Evolutionary conservation across 2,888 invertebrate genomes (phyloP).

Genomic region (Netelia fuscicornis): DNA sequence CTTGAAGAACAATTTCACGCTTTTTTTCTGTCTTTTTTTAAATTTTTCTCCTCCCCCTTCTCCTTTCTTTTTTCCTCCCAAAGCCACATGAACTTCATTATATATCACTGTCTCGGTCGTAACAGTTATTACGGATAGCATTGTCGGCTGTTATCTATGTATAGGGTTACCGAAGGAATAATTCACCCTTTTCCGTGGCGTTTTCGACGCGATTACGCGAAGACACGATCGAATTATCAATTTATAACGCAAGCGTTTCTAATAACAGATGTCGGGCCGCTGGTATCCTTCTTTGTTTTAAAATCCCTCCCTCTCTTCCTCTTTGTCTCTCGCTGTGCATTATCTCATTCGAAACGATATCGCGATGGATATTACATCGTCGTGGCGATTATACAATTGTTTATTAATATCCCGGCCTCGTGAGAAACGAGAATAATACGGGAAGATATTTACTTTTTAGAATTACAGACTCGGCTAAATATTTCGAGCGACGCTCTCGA

Average conservation of each 20-base stretch:
- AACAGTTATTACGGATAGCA: too few species aligned
- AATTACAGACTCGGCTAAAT: not conserved
- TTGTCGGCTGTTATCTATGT: too few species aligned
- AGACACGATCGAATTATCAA: slow-evolving; percentile 11
- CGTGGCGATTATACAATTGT: slow-evolving; percentile 35
- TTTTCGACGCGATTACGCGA: not conserved
- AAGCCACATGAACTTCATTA: too few species aligned
- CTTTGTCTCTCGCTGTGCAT: not conserved
- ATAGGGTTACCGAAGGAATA: too few species aligned
- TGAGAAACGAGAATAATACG: not conserved
- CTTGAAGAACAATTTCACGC: not conserved
- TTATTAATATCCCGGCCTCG: slow-evolving; percentile 36
- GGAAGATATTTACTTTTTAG: not conserved
- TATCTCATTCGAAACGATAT: slow-evolving; percentile 6
- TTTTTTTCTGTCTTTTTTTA: not conserved
- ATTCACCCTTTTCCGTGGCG: not conserved
- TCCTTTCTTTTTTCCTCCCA: too few species aligned
- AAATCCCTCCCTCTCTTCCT: not conserved
- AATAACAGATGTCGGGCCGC: slow-evolving; percentile 34
- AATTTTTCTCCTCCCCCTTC: too few species aligned
- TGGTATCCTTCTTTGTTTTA: not conserved
- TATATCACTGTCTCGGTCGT: too few species aligned
- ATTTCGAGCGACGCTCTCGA: not conserved
- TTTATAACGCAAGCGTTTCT: slow-evolving; percentile 38
- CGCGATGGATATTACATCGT: not conserved